Evolutionary conservation across 2,797 vertebrate genomes (phyloP), one percentile per base, ranked within the genome.

Genomic region (Ambastaia sidthimunki): DNA sequence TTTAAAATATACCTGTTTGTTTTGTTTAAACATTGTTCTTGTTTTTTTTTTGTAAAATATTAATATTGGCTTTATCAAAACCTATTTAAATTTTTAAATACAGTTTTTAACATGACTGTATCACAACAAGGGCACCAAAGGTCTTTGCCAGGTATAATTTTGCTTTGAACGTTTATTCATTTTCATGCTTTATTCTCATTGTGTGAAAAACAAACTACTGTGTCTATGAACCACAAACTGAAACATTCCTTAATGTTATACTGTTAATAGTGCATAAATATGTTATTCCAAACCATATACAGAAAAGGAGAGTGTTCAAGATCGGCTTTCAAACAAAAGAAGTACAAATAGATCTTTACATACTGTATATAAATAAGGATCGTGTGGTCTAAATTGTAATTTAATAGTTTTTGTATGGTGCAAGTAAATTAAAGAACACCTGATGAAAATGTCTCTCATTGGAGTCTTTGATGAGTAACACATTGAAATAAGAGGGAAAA

Each of bases 301-400:
- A 82, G 69, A 71, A 60, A 65, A 50, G 21, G 44, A 71, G 47
- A 67, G 65, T n/a, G 16, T 18, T 63, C 68, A 54, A 76, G 72
- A 34, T 48, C 19, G 69, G 75, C 25, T 85, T 74, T 85, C 59
- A 77, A 72, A 78, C 54, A 74, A 52, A 71, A 74, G 66, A 69
- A 44, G 41, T 44, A 80, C 67, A 73, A 48, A 67, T 72, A 69
- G 73, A 86, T 88, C 81, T 89, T 87, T 88, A 89, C 87, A 89
- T 88, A 84, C 73, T 89, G 87, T 87, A 88, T 80, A 89, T 87
- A 87, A 87, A 88, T 84, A 85, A 80, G 86, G 77, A 85, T 82
- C 85, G 85, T 78, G 82, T 84, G 83, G 82, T 85, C 82, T 85
- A 65, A 82, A 81, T 83, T 82, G 23, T 69, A 71, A 75, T 76